Evolutionary conservation across 2,797 vertebrate genomes (phyloP).

Genomic region (Decapterus maruadsi): DNA sequence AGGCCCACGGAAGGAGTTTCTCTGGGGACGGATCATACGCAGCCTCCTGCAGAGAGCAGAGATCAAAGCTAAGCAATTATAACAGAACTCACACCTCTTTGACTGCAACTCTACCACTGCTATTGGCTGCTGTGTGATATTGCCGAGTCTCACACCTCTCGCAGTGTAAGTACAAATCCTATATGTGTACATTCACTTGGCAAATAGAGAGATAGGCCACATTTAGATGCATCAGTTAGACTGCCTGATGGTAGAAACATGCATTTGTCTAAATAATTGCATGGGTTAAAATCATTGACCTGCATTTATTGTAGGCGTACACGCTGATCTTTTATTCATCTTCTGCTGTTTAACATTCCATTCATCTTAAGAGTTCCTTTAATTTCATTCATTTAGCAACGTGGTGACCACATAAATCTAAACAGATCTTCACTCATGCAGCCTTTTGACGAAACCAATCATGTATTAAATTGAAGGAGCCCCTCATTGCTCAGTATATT

Average conservation of each 20-base stretch:
- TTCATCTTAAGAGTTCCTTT: conserved; percentile 48
- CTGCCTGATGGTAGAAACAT: conserved; percentile 13
- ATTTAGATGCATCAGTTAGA: conserved; percentile 13
- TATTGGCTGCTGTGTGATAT: conserved; percentile 17
- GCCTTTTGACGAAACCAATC: conserved; percentile 61
- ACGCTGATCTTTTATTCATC: conserved; percentile 55
- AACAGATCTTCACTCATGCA: conserved; percentile 33
- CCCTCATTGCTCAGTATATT: conserved; percentile 70
- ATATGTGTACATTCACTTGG: conserved; percentile 12
- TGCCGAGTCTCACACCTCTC: background rate
- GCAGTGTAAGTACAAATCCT: background rate
- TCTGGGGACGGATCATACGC: conserved; percentile 58
- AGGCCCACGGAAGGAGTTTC: conserved; percentile 46
- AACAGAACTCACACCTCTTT: conserved; percentile 43
- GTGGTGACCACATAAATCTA: conserved; percentile 48
- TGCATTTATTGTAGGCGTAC: conserved; percentile 33
- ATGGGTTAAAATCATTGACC: conserved; percentile 57
- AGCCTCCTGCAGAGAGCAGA: conserved; percentile 60
- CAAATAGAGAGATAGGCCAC: background rate
- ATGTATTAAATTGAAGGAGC: conserved; percentile 70
- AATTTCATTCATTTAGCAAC: conserved; percentile 53
- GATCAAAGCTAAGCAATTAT: conserved; percentile 76
- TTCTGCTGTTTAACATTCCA: conserved; percentile 37
- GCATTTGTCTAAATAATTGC: conserved; percentile 36
- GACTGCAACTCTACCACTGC: conserved; percentile 23